Conservation (phyloP, 2,888 invertebrate species). For the Diaprepes abbreviatus region DNA sequence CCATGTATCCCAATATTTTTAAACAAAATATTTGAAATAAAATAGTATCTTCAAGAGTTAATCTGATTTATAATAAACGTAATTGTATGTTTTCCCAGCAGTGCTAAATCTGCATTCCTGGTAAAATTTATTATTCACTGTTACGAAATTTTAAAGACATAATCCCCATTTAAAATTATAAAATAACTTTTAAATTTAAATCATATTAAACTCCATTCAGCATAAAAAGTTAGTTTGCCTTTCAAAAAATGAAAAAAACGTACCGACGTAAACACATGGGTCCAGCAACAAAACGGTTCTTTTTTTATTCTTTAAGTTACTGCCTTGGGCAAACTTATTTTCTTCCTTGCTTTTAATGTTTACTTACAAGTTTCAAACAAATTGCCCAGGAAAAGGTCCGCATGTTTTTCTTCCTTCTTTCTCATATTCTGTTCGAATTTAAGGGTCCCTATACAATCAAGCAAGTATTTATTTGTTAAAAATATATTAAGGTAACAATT, state of each 20-base stretch:
- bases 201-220: background rate
- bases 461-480: too few relatives aligned
- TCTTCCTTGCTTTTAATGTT: constrained; percentile 57
- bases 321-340: constrained; percentile 57
- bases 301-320: constrained; percentile 88
- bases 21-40: too few relatives aligned
- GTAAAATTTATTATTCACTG: too few relatives aligned
- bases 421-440: constrained; percentile 23
- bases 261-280: constrained; percentile 75
- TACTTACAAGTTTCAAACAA: constrained; percentile 55
- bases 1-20: too few relatives aligned
- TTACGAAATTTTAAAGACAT: background rate
- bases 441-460: constrained; percentile 33
- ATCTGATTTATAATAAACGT: too few relatives aligned
- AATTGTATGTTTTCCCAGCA: too few relatives aligned
- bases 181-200: background rate
- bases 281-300: constrained; percentile 98
- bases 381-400: constrained; percentile 53
- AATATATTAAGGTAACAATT: too few relatives aligned
- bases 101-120: too few relatives aligned
- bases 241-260: constrained; percentile 1
- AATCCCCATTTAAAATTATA: background rate
- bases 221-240: constrained; percentile 3
- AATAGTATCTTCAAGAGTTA: too few relatives aligned
- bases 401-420: constrained; percentile 32